Percentiles rank a stretch among this genome's conserved stretches.
These are phyloP conservation scores for Loriculus beryllinus DNA, from an alignment of 2,797 vertebrate species.

Conservation along the genomic window DNA sequence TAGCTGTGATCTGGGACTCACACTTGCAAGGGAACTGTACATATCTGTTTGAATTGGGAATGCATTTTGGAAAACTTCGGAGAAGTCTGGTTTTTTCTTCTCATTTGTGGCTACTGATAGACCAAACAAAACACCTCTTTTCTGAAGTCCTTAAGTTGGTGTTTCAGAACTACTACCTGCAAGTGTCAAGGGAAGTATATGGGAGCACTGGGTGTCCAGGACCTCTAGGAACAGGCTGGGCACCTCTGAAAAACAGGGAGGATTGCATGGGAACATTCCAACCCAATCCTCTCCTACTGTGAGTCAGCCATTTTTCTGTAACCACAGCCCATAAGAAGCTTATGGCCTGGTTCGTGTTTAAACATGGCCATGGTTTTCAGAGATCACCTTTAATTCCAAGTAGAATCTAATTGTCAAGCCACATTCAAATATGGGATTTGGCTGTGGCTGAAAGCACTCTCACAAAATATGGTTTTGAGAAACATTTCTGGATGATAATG, in stretches of 20 bases:
- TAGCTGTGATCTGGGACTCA: neutral
- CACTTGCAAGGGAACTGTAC: neutral
- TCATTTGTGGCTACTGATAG: neutral
- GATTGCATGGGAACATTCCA: neutral
- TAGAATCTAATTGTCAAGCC: constrained; percentile 2
- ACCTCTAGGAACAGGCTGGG: neutral
- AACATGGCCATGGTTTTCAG: neutral
- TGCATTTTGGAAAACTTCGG: neutral
- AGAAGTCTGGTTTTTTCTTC: neutral
- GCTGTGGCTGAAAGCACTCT: neutral
- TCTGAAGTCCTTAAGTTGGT: neutral
- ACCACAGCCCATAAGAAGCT: constrained; percentile 39
- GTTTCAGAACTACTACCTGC: neutral
- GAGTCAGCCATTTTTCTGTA: constrained; percentile 4
- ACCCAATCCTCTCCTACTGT: neutral
- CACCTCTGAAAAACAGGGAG: neutral
- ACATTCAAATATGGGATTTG: neutral
- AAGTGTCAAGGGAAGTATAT: neutral
- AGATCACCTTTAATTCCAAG: neutral
- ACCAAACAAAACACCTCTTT: neutral
- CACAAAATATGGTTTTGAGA: neutral
- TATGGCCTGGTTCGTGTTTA: neutral
- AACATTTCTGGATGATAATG: neutral
- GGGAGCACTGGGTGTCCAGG: neutral
- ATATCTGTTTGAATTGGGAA: neutral